Conservation (phyloP, 2,113 vertebrate genomes). For the Lophochroa leadbeateri region DNA sequence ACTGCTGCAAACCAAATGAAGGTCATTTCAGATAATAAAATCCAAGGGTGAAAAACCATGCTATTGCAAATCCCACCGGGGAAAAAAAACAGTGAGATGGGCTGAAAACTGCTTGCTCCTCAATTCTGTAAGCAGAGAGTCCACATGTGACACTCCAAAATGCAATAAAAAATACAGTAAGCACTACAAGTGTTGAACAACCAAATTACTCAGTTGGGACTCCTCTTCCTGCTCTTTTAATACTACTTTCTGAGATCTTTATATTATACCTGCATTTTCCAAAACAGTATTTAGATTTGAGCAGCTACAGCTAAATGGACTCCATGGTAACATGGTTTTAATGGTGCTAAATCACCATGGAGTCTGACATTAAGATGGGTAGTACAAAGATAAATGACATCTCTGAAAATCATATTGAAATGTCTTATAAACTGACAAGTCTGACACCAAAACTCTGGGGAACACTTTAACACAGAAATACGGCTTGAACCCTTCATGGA, state of each 20-base stretch:
- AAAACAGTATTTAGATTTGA: neutral
- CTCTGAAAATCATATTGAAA: neutral
- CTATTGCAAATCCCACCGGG: neutral
- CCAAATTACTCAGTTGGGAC: neutral
- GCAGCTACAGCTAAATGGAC: neutral
- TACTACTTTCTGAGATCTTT: neutral
- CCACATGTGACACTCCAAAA: neutral
- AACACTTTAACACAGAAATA: neutral
- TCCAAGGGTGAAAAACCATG: neutral
- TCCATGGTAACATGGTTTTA: neutral
- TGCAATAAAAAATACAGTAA: neutral
- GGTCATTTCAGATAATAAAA: neutral
- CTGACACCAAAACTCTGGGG: neutral
- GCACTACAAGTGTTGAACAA: neutral
- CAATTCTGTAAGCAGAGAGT: neutral
- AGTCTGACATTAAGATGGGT: neutral
- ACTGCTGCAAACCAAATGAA: neutral
- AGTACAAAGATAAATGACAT: neutral
- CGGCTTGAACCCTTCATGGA: neutral
- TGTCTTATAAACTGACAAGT: neutral
- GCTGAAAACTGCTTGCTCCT: neutral
- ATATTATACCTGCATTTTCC: neutral
- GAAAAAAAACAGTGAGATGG: neutral
- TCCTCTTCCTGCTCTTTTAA: neutral
- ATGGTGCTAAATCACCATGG: neutral